Evolutionary conservation across 2,888 invertebrate species (phyloP).

Genomic region (Torymus auratus): DNA sequence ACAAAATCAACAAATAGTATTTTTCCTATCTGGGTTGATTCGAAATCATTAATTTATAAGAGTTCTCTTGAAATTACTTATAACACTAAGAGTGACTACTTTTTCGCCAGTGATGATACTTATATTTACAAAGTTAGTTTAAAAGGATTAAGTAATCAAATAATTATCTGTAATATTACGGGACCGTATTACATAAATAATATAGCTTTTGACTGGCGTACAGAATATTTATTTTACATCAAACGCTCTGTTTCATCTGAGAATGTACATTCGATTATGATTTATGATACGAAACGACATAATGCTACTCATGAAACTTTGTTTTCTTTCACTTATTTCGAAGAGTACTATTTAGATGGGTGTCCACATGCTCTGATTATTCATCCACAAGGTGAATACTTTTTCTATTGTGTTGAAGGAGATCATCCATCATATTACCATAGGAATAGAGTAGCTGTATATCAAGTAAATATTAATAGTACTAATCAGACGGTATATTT

Average conservation of each 20-base stretch:
- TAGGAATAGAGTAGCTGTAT: too few relatives aligned
- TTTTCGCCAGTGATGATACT: constrained; percentile 22
- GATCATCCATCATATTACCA: too few relatives aligned
- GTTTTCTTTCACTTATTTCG: not conserved
- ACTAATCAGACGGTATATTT: too few relatives aligned
- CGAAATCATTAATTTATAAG: not conserved
- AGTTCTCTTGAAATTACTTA: constrained; percentile 23
- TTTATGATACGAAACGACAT: not conserved
- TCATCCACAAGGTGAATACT: not conserved
- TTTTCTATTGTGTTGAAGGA: constrained; percentile 12
- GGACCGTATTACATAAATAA: not conserved
- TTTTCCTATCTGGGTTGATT: not conserved
- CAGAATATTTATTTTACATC: constrained; percentile 29
- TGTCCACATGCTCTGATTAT: constrained; percentile 1
- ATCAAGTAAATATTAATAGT: too few relatives aligned
- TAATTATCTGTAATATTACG: not conserved
- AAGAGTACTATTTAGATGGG: not conserved
- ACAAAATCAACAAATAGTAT: not conserved
- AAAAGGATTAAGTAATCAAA: not conserved
- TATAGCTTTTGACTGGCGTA: constrained; percentile 23
- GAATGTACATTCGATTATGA: not conserved
- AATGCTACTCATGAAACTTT: not conserved
- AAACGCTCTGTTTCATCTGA: not conserved
- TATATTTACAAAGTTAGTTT: constrained; percentile 12
- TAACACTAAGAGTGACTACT: constrained; percentile 9